phyloP scores from a whole-genome alignment of 2,888 invertebrate species.

The Chloromyia formosa region DNA sequence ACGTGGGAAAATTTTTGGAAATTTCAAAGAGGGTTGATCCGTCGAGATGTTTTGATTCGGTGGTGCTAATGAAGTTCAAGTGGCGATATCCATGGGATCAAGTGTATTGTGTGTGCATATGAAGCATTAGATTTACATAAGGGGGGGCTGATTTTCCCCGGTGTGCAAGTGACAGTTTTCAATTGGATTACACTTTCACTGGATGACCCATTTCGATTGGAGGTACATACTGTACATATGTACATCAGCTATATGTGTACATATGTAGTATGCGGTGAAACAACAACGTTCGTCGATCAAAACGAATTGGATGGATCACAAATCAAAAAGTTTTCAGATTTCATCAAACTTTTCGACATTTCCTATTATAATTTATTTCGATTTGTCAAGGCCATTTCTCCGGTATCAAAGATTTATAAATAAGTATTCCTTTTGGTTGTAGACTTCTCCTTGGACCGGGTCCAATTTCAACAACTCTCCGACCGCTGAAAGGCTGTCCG shows the following conservation, averaged over 20 bases:
- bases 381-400: background rate
- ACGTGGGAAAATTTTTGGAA: background rate
- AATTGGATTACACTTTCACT: conserved; percentile 18
- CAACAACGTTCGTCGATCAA: background rate
- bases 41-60: background rate
- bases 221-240: conserved; percentile 13
- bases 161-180: background rate
- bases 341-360: background rate
- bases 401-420: conserved; percentile 3
- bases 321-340: background rate
- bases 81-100: background rate
- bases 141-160: background rate
- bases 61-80: background rate
- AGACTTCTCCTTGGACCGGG: too few species aligned
- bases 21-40: background rate
- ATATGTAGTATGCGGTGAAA: too few species aligned
- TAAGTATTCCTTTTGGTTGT: background rate
- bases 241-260: background rate
- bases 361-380: background rate
- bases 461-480: too few species aligned
- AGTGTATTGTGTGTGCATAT: background rate
- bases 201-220: background rate
- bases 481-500: background rate
- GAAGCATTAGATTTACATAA: background rate
- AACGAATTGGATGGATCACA: conserved; percentile 11